Base-by-base conservation (phyloP, 2,113 vertebrate species). In the Lepisosteus oculatus region DNA sequence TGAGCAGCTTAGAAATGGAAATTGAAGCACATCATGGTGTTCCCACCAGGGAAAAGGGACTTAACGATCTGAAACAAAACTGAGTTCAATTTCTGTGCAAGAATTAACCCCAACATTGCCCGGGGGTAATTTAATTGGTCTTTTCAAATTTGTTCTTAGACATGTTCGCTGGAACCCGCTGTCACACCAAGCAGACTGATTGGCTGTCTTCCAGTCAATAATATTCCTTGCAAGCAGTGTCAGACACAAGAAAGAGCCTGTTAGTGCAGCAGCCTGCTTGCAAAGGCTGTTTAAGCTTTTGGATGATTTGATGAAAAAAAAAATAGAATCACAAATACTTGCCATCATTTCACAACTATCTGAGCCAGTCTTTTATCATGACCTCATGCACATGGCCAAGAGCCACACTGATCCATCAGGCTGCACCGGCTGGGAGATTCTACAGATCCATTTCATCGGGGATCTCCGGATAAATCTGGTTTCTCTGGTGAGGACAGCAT, bases 1-100 rank as follows among this genome's bases (percentile, higher is more conserved):
- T 70, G 75, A 76, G 70, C 63, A 78, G 79, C 77, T 83, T 82
- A 74, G 70, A 80, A 82, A 87, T 88, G 76, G 75, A 84, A 87
- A 89, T 81, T 13, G 79, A 74, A 73, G 61, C 76, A 73, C 71
- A 77, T 75, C 72, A 59, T 74, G 68, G 55, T 74, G 65, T 42
- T 61, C 68, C 71, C 67, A 43, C 61, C 66, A 72, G 72, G 69
- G 74, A 74, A 64, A 75, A 61, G 64, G 3, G 15, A 61, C 75
- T 80, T 77, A 85, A 78, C 78, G 69, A 57, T 65, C 66, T 55
- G 69, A 82, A 74, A 76, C 74, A 78, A 83, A 82, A 76, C 76
- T 67, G 57, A 12, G 77, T 70, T 78, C 76, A 69, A 79, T 84
- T 85, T 80, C 78, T 68, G 74, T 70, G 70, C 62, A 9, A 3